Evolutionary conservation across 2,888 invertebrate species (phyloP).

Genomic region (Camptogramma bilineatum): DNA sequence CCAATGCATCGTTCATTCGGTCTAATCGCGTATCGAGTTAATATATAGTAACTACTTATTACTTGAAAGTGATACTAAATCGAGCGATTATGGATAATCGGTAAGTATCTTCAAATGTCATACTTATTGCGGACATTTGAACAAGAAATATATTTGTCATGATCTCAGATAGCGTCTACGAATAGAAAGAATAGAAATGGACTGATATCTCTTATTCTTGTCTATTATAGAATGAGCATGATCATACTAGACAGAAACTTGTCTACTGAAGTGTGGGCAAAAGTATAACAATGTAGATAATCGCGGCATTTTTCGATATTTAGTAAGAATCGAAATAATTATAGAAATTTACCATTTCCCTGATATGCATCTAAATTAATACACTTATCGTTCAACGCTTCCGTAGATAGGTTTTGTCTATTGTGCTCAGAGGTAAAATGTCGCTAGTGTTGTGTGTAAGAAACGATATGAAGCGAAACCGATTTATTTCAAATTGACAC

Average conservation of each 20-base stretch:
- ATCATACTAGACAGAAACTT: background rate
- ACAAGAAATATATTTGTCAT: too few species aligned
- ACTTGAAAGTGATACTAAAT: background rate
- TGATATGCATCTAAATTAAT: background rate
- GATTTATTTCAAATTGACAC: conserved; percentile 33
- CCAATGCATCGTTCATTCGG: background rate
- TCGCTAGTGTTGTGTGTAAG: conserved; percentile 4
- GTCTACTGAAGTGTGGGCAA: background rate
- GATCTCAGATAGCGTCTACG: too few species aligned
- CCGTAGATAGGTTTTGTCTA: background rate
- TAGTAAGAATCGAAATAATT: too few species aligned
- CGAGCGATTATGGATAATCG: background rate
- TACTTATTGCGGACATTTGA: too few species aligned
- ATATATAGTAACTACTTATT: background rate
- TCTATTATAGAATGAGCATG: background rate
- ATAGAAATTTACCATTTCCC: background rate
- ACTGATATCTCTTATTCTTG: background rate
- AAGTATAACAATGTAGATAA: background rate
- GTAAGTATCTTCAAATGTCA: too few species aligned
- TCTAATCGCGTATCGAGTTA: background rate
- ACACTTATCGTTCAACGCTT: background rate
- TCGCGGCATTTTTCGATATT: too few species aligned
- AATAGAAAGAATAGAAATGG: background rate
- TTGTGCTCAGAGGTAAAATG: background rate
- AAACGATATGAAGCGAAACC: conserved; percentile 40